phyloP scores from a whole-genome alignment of 1,140 invertebrate genomes.

The Cydia splendana region DNA sequence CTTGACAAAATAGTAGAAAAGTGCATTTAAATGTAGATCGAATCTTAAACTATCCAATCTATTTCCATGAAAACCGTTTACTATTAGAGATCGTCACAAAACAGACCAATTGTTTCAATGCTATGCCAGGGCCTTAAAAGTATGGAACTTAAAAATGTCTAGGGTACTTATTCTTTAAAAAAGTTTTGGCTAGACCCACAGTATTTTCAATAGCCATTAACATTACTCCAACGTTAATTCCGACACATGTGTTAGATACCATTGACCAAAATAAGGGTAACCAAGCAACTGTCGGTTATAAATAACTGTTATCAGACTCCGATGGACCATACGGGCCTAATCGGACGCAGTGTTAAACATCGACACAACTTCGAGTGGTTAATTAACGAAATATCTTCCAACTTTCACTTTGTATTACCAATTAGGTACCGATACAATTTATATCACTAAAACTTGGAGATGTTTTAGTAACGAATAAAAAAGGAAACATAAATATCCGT shows the following conservation, averaged over 20 bases:
- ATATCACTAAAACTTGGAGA: not conserved
- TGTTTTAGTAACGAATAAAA: not conserved
- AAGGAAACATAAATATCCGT: not conserved
- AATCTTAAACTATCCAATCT: too few species aligned
- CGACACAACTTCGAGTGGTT: not conserved
- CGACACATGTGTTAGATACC: not conserved
- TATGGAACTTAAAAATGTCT: too few species aligned
- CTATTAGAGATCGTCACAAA: too few species aligned
- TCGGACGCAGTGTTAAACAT: constrained; percentile 30
- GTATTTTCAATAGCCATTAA: not conserved
- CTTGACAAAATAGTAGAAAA: not conserved
- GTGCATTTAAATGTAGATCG: too few species aligned
- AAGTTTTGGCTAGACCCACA: not conserved
- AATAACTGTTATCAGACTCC: constrained; percentile 62
- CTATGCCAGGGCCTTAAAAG: too few species aligned
- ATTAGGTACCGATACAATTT: not conserved
- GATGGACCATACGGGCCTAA: constrained; percentile 55
- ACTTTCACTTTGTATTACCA: constrained; percentile 14
- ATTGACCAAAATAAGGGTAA: constrained; percentile 37
- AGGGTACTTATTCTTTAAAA: too few species aligned
- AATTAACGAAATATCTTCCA: constrained; percentile 9
- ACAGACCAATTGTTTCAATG: too few species aligned
- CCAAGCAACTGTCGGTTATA: constrained; percentile 50
- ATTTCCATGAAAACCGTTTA: too few species aligned
- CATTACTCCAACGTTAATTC: not conserved